Base-by-base conservation (phyloP, 2,888 invertebrate species). In the Pheosia tremula region DNA sequence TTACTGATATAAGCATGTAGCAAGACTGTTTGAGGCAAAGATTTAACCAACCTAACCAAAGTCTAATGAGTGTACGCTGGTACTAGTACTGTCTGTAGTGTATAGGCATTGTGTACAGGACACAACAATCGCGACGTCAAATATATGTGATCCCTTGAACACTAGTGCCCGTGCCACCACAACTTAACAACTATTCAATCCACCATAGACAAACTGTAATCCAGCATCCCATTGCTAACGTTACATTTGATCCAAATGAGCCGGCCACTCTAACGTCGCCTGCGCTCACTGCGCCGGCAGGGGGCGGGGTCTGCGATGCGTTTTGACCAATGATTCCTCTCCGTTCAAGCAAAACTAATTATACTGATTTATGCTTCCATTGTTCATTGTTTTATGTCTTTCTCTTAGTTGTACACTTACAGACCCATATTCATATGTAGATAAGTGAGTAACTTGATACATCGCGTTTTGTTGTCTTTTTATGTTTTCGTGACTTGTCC, bases 291-390 rank as follows among this genome's bases (percentile, higher is more conserved):
- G 76, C 76, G 71, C 66, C 81, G 84, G 87, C 86, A 85, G 90
- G 93, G 94, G 95, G 95, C 95, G 95, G 94, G 93, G 94, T 80
- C 83, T 89, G 47, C 86, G 86, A 75, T 87, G 87, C 91, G 89
- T 91, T 93, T 94, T 95, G 95, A 95, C 95, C 95, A 95, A 95
- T 95, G 95, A 95, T 90, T 95, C 88, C 88, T 89, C 95, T 92
- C 89, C 93, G 93, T 91, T 88, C 87, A 84, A 83, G 87, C 93
- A 95, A 95, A 96, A 96, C 97, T 97, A 97, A 97, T 97, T 97
- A 97, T 97, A 96, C 96, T 97, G 97, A 97, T 97, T 97, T 97
- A 97, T 97, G 96, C 96, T 94, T 95, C 97, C 96, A 97, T 97
- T 97, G 97, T 97, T 96, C 97, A 96, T 97, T 97, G 97, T 97